Percentiles rank a stretch among this genome's conserved stretches.
Evolutionary conservation across 2,888 invertebrate species (phyloP).

Genomic region (Spatulosminthurus flaviceps): DNA sequence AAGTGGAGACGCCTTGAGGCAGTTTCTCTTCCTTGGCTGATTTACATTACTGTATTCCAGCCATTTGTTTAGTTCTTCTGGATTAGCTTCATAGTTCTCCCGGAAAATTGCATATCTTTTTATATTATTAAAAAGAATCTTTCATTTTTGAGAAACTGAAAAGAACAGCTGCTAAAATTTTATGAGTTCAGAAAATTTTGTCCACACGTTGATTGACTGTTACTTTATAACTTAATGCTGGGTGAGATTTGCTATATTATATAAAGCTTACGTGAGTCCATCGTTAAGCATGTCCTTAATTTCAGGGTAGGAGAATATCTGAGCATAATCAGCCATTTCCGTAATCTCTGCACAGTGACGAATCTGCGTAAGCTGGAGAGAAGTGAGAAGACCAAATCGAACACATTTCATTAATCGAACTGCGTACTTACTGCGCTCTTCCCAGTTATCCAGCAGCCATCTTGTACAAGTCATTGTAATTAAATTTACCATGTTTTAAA

Average conservation of each 20-base stretch:
- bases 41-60: conserved; percentile 51
- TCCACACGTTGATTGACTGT: too few species aligned
- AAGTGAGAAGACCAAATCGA: conserved; percentile 80
- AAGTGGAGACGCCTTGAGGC: too few species aligned
- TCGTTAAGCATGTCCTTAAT: conserved; percentile 83
- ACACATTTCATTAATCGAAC: conserved; percentile 76
- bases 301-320: conserved; percentile 74
- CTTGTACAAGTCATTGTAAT: background rate
- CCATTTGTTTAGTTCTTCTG: conserved; percentile 58
- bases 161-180: too few species aligned
- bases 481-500: background rate
- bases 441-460: conserved; percentile 80
- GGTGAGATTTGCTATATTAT: background rate
- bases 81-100: conserved; percentile 54
- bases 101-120: conserved; percentile 54
- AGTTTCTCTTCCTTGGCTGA: conserved; percentile 46
- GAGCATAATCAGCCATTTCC: conserved; percentile 72
- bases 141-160: too few species aligned
- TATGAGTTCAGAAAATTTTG: too few species aligned
- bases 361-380: conserved; percentile 82
- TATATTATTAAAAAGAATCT: background rate
- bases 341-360: conserved; percentile 76
- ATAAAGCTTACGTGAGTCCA: conserved; percentile 78
- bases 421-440: conserved; percentile 70
- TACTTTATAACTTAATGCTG: background rate